Evolutionary conservation across 1,140 invertebrate genomes (phyloP), one percentile per base, ranked within the genome.

Genomic region (Frieseomelitta varia): DNA sequence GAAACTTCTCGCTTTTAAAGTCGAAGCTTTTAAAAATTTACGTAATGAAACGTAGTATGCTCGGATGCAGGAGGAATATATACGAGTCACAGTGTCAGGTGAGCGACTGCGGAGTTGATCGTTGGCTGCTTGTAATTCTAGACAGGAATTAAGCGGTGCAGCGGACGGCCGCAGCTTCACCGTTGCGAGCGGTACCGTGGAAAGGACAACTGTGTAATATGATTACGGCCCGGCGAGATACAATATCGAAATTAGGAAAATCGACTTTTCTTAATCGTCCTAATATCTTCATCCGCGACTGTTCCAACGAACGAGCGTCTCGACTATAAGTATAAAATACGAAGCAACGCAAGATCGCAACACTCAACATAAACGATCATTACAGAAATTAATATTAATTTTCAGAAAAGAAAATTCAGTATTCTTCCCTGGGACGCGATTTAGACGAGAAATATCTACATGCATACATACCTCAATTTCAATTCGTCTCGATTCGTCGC

Each of bases 71-170:
- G 65, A 30, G 51, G 77, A 68, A 24, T 30, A 79, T 30, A 79
- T 73, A 24, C 21, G 68, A 79, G 63, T 73, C 27, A 67, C 73
- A 78, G 74, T 85, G 78, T 87, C 79, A 86, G 85, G 81, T 86
- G 77, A 89, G 74, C 67, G 82, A 84, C 68, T 89, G 85, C 83
- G 79, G 73, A 72, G 84, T 85, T 82, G 88, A 85, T 89, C 88
- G 86, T 87, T 65, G 84, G 75, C 58, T 77, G 87, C 79, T 87
- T 77, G 88, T 88, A 90, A 89, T 81, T 87, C 75, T 88, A 89
- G 85, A 88, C 78, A 82, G 77, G 80, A 90, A 87, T 86, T 89
- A 90, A 90, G 81, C 81, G 85, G 84, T 73, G 73, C 84, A 81
- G 47, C 81, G 75, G 75, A 71, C 81, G 71, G 81, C 76, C 76